phyloP scores from a whole-genome alignment of 2,888 invertebrate genomes.

The Dasysyrphus tricinctus region DNA sequence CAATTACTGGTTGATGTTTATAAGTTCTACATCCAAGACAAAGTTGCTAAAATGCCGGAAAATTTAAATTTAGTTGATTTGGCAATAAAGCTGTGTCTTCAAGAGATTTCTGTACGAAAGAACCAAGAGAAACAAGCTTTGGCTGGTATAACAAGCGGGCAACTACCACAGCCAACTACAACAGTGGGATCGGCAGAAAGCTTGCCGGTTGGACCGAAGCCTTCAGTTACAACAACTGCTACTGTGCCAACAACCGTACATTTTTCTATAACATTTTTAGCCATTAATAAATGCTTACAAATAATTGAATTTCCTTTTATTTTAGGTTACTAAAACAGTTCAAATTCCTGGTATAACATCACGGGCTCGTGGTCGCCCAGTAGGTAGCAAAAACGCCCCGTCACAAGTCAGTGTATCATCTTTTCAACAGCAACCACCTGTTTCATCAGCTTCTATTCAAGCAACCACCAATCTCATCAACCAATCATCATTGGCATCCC shows the following conservation, averaged over 20 bases:
- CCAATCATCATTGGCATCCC: conserved; percentile 68
- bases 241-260: conserved; percentile 37
- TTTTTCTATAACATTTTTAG: neutral
- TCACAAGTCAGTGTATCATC: conserved; percentile 21
- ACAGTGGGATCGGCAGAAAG: conserved; percentile 12
- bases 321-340: conserved; percentile 75
- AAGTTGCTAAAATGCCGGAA: conserved; percentile 85
- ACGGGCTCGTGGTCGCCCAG: conserved; percentile 77
- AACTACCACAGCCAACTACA: conserved; percentile 2
- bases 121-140: conserved; percentile 83
- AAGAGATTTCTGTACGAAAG: conserved; percentile 86
- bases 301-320: neutral
- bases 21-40: conserved; percentile 86
- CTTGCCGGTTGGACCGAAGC: conserved; percentile 1
- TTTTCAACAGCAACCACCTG: conserved; percentile 49
- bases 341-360: conserved; percentile 77
- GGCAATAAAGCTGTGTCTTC: conserved; percentile 89
- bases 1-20: conserved; percentile 89
- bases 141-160: conserved; percentile 25
- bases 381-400: conserved; percentile 76
- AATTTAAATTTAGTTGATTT: conserved; percentile 87
- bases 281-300: too few relatives aligned
- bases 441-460: conserved; percentile 53
- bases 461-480: conserved; percentile 68
- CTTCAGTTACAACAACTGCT: conserved; percentile 4